Evolutionary conservation across 2,113 vertebrate species (phyloP).

Genomic region (Mystacornis crossleyi): DNA sequence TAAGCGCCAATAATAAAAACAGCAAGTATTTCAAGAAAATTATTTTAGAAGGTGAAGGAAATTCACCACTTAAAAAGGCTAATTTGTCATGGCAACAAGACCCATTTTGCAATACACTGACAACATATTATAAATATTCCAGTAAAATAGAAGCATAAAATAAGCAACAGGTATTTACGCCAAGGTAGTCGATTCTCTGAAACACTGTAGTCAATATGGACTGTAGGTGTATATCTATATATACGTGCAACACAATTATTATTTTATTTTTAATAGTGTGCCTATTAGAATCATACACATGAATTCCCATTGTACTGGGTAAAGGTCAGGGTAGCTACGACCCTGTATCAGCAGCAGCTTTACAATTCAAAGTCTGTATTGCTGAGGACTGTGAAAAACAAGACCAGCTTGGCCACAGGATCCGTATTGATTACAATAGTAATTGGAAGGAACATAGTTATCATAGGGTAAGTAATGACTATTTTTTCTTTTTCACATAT

Average conservation of each 20-base stretch:
- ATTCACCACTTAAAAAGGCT: conserved; percentile 19
- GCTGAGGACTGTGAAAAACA: conserved; percentile 42
- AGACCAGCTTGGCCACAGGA: conserved; percentile 56
- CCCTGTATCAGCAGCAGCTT: conserved; percentile 39
- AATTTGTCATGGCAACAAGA: conserved; percentile 52
- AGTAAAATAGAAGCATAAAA: not conserved
- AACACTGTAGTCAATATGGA: not conserved
- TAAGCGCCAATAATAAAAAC: conserved; percentile 55
- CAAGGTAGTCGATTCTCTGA: not conserved
- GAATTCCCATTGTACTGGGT: conserved; percentile 10
- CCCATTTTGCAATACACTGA: not conserved
- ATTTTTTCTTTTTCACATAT: conserved; percentile 49
- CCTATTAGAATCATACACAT: conserved; percentile 19
- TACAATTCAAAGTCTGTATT: conserved; percentile 45
- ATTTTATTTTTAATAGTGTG: conserved; percentile 23
- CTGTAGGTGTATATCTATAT: not conserved
- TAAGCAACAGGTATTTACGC: conserved; percentile 27
- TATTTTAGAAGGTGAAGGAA: conserved; percentile 32
- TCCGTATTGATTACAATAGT: conserved; percentile 56
- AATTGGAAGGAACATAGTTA: conserved; percentile 61
- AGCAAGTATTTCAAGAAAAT: conserved; percentile 53
- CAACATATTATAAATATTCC: not conserved
- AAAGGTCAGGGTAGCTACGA: conserved; percentile 41
- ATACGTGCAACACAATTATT: not conserved
- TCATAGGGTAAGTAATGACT: conserved; percentile 57